phyloP scores from a whole-genome alignment of 2,888 invertebrate species.

The Drosophila glabriapex region DNA sequence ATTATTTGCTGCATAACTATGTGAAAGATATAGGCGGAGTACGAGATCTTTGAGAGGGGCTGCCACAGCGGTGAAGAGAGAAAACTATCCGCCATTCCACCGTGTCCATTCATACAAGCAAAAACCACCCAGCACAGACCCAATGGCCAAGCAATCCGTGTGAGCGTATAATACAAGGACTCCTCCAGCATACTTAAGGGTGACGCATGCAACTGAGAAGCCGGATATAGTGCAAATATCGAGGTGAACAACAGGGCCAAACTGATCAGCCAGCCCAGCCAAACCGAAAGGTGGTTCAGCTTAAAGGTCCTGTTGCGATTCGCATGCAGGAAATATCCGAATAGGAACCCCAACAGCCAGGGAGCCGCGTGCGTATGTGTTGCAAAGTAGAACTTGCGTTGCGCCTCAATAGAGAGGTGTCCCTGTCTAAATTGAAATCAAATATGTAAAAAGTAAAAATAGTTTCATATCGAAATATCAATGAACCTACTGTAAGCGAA shows the following conservation, averaged over 20 bases:
- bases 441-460: neutral
- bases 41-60: slow-evolving; percentile 77
- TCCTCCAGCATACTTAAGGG: slow-evolving; percentile 56
- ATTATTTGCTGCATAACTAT: slow-evolving; percentile 60
- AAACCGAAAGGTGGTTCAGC: slow-evolving; percentile 39
- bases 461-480: neutral
- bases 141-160: slow-evolving; percentile 79
- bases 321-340: slow-evolving; percentile 75
- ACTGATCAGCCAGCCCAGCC: slow-evolving; percentile 66
- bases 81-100: slow-evolving; percentile 73
- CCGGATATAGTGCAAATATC: slow-evolving; percentile 64
- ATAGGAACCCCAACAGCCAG: slow-evolving; percentile 76
- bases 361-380: slow-evolving; percentile 76
- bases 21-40: slow-evolving; percentile 77
- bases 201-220: slow-evolving; percentile 42
- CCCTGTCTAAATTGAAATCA: slow-evolving; percentile 19
- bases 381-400: slow-evolving; percentile 65
- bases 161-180: slow-evolving; percentile 74
- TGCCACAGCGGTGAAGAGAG: slow-evolving; percentile 78
- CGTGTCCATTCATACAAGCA: slow-evolving; percentile 76
- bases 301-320: slow-evolving; percentile 50
- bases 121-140: slow-evolving; percentile 73
- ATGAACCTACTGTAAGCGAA: slow-evolving; percentile 47
- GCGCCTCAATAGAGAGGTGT: neutral
- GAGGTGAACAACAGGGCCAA: slow-evolving; percentile 61